Evolutionary conservation across 2,797 vertebrate species (phyloP).

Genomic region (Ataeniobius toweri): DNA sequence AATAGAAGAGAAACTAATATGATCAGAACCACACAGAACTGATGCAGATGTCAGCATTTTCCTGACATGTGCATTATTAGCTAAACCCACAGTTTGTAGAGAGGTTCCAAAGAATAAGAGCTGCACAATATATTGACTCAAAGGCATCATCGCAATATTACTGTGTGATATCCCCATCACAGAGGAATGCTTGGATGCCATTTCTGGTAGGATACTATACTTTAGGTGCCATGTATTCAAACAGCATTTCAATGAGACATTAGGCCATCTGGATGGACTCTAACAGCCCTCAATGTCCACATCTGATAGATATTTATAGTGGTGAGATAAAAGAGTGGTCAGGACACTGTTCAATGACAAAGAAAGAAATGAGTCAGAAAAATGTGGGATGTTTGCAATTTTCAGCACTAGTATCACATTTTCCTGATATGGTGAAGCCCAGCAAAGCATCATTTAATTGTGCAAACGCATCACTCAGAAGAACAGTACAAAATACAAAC

Average conservation of each 20-base stretch:
- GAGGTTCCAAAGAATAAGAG: too few species aligned
- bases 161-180: background rate
- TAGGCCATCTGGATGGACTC: background rate
- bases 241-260: background rate
- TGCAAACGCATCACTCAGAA: background rate
- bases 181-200: background rate
- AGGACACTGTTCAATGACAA: background rate
- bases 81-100: background rate
- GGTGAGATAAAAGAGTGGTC: background rate
- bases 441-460: background rate
- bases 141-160: too few species aligned
- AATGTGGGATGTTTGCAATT: conserved; percentile 1
- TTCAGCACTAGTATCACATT: background rate
- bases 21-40: too few species aligned
- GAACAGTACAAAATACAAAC: background rate
- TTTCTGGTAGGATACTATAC: background rate
- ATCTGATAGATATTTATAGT: background rate
- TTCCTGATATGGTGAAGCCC: background rate
- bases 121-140: background rate
- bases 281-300: background rate
- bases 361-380: conserved; percentile 7
- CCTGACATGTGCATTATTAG: background rate
- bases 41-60: background rate
- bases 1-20: background rate
- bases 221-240: background rate